A percentile compares a stretch with the other conserved stretches of the same genome.
These are phyloP conservation scores for Anastrepha obliqua DNA, from an alignment of 1,140 invertebrate genomes.

Conservation along the genomic window DNA sequence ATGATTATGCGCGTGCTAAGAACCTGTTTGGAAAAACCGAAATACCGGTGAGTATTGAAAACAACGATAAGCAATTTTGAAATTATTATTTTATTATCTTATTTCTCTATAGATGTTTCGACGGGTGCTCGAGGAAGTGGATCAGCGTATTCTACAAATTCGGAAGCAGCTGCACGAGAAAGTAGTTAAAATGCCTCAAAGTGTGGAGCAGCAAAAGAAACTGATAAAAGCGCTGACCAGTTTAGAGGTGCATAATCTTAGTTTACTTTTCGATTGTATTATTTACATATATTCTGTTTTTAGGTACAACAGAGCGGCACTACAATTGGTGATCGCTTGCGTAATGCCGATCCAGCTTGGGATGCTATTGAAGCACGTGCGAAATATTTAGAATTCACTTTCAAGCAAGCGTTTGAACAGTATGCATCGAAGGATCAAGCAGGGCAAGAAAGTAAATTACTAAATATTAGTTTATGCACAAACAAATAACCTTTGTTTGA, in stretches of 20 bases:
- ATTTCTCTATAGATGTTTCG: conserved; percentile 81
- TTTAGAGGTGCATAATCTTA: conserved; percentile 76
- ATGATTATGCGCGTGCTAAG: conserved; percentile 97
- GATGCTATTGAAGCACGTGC: conserved; percentile 89
- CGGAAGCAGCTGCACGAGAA: conserved; percentile 87
- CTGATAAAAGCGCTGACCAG: conserved; percentile 86
- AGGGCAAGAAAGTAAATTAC: conserved; percentile 61
- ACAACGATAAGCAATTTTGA: not conserved
- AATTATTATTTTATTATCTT: not conserved
- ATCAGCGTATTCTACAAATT: conserved; percentile 88
- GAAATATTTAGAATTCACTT: conserved; percentile 81
- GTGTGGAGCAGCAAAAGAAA: conserved; percentile 95
- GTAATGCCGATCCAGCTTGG: conserved; percentile 89
- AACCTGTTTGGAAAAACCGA: conserved; percentile 97
- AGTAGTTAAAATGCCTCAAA: conserved; percentile 90
- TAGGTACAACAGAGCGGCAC: conserved; percentile 75
- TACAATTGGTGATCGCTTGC: conserved; percentile 65
- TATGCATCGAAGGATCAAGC: conserved; percentile 67
- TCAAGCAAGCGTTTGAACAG: conserved; percentile 71
- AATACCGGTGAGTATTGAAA: conserved; percentile 80
- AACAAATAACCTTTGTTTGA: not conserved
- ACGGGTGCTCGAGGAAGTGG: conserved; percentile 92
- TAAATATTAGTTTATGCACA: not conserved
- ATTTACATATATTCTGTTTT: not conserved
- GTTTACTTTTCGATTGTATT: not conserved